These are phyloP conservation scores for Danionella dracula DNA, from an alignment of 2,797 vertebrate genomes.

Conservation along the genomic window DNA sequence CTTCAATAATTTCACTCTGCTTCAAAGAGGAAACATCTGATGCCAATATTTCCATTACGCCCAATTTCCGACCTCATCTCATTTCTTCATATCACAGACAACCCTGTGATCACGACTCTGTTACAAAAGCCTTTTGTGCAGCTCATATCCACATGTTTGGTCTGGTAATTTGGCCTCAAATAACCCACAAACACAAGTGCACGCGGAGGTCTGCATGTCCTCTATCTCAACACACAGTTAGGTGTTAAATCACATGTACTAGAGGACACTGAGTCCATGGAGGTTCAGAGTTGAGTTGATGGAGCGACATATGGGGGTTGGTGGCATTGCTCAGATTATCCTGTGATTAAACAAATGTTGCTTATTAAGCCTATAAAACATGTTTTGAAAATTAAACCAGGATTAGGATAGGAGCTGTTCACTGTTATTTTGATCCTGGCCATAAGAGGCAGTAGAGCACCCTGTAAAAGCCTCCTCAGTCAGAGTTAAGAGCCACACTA, in stretches of 20 bases:
- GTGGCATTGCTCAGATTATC: no score
- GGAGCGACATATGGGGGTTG: not conserved
- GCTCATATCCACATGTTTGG: conserved; percentile 18
- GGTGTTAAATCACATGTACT: not conserved
- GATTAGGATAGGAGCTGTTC: no score
- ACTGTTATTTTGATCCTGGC: no score
- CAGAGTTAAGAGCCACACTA: no score
- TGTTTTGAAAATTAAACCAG: no score
- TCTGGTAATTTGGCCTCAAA: not conserved
- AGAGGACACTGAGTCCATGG: not conserved
- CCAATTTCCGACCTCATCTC: conserved; percentile 31
- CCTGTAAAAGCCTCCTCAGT: no score
- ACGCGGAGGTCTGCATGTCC: no score
- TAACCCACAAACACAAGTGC: not conserved
- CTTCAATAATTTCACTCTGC: conserved; percentile 19
- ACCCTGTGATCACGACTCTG: conserved; percentile 14
- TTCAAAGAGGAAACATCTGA: conserved; percentile 35
- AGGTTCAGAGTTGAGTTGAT: not conserved
- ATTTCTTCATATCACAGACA: not conserved
- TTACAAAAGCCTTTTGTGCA: conserved; percentile 14
- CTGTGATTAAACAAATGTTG: no score
- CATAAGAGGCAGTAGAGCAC: no score
- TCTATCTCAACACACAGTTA: not conserved
- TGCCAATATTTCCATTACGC: not conserved
- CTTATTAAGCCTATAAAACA: no score